phyloP scores from a whole-genome alignment of 1,140 invertebrate genomes.

The Pectinophora gossypiella region DNA sequence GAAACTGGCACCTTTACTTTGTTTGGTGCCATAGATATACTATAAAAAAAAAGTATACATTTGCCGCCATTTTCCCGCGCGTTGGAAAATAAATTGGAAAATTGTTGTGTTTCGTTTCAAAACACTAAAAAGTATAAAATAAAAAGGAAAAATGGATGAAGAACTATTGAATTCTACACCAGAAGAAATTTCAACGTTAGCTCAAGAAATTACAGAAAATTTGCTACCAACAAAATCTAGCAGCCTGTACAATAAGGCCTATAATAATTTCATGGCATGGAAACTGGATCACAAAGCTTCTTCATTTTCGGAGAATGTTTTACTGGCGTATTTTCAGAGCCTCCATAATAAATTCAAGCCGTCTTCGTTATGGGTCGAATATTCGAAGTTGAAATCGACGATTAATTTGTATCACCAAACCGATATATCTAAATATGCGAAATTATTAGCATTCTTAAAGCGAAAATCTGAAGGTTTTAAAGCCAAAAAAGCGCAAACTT shows the following conservation, averaged over 20 bases:
- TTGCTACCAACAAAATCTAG: conserved; percentile 3
- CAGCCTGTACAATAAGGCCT: background rate
- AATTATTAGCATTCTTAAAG: conserved; percentile 7
- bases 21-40: too few species aligned
- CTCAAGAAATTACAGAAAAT: too few species aligned
- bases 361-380: conserved; percentile 4
- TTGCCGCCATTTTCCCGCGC: too few species aligned
- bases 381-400: conserved; percentile 6
- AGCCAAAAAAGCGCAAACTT: background rate
- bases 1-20: too few species aligned
- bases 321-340: background rate
- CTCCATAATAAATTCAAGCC: background rate
- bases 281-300: background rate
- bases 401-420: background rate
- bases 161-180: too few species aligned
- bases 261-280: background rate
- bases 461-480: conserved; percentile 9
- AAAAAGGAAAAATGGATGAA: too few species aligned
- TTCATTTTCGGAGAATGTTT: conserved; percentile 10
- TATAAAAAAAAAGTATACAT: too few species aligned
- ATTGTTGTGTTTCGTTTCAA: too few species aligned
- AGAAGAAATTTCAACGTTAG: too few species aligned
- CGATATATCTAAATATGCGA: conserved; percentile 5
- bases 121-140: too few species aligned
- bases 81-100: too few species aligned